Percentiles rank a stretch among this genome's conserved stretches.
Conservation (phyloP, 2,797 vertebrate genomes). For the Serranus cabrilla region DNA sequence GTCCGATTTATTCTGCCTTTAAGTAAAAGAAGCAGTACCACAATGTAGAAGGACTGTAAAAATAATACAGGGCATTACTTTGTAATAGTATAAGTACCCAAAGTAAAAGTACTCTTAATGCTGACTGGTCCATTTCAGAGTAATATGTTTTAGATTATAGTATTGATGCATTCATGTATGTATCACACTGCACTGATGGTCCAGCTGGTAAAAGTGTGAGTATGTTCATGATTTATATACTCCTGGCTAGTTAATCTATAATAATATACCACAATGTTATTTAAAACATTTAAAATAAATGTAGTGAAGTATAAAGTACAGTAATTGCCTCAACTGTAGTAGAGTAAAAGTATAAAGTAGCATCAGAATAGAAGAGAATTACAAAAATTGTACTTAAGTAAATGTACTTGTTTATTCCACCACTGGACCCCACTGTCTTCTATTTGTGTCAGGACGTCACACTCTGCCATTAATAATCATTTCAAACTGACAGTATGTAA, state of each 20-base stretch:
- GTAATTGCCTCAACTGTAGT: neutral
- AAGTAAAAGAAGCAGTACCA: neutral
- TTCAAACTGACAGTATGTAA: neutral
- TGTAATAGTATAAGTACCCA: too few species aligned
- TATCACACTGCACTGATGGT: neutral
- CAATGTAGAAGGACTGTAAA: neutral
- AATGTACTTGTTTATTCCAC: neutral
- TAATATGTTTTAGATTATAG: neutral
- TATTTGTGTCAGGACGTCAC: neutral
- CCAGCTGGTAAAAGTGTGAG: neutral
- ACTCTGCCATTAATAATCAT: neutral
- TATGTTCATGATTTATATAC: neutral
- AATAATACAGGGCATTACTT: too few species aligned
- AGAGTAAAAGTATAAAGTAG: neutral
- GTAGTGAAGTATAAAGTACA: neutral
- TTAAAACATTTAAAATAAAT: constrained; percentile 1
- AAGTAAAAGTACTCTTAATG: too few species aligned
- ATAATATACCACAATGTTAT: neutral
- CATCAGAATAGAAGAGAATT: neutral
- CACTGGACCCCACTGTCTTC: neutral
- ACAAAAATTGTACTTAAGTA: neutral
- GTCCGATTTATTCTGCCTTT: too few species aligned
- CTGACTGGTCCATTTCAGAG: neutral
- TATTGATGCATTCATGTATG: neutral
- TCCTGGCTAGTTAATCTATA: neutral